Percentiles rank a stretch among this genome's conserved stretches.
phyloP scores from a whole-genome alignment of 2,113 vertebrate genomes.

The Dolichallabes microphthalmus region DNA sequence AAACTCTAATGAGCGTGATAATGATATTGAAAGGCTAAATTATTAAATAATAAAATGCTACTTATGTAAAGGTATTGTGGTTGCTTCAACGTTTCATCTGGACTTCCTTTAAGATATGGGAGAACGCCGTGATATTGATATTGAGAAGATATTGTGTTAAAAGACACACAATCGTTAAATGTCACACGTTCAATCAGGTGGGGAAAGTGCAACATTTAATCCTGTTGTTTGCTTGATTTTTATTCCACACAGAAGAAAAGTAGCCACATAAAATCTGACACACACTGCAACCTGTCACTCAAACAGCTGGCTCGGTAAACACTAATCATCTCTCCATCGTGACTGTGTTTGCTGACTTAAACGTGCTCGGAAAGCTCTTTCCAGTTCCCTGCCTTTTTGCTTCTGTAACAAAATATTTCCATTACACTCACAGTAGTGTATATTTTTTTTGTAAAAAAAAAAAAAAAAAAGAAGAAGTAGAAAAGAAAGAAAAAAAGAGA shows the following conservation, averaged over 20 bases:
- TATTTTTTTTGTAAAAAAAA: background rate
- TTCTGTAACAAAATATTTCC: conserved; percentile 39
- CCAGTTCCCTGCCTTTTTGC: background rate
- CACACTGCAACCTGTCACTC: conserved; percentile 33
- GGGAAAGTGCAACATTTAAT: background rate
- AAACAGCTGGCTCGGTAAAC: conserved; percentile 52
- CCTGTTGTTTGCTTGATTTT: background rate
- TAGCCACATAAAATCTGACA: conserved; percentile 29
- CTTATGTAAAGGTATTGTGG: no score
- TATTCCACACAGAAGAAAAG: background rate
- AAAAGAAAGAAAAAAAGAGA: no score
- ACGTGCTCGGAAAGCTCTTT: conserved; percentile 42
- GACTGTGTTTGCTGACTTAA: conserved; percentile 37
- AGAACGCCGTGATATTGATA: no score
- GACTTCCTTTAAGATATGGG: no score
- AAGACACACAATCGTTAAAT: no score
- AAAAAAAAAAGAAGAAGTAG: no score
- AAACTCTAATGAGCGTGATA: background rate
- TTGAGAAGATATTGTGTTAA: no score
- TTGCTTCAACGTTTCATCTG: background rate
- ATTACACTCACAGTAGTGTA: conserved; percentile 7
- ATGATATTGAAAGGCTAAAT: no score
- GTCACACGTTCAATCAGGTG: no score
- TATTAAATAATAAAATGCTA: background rate
- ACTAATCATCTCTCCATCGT: conserved; percentile 47